A percentile compares a stretch with the other conserved stretches of the same genome.
These are phyloP conservation scores for Azemiops feae DNA, from an alignment of 2,113 vertebrate genomes.

Conservation along the genomic window DNA sequence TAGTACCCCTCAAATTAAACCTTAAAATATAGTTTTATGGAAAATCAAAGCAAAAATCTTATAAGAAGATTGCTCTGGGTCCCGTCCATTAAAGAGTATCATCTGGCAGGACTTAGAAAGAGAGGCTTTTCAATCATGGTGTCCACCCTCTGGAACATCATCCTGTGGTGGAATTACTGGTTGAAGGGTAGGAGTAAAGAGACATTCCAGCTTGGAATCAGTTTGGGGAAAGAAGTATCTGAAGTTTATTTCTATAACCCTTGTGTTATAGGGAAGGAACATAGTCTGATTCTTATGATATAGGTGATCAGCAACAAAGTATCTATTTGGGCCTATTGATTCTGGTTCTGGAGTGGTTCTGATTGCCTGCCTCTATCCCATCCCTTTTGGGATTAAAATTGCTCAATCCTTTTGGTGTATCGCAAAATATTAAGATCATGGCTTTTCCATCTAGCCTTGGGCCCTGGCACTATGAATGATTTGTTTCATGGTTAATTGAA, in stretches of 20 bases:
- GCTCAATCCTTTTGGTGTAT: background rate
- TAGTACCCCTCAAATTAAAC: background rate
- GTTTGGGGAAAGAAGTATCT: background rate
- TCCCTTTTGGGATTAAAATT: background rate
- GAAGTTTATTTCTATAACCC: background rate
- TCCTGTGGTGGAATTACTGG: background rate
- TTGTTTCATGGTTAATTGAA: background rate
- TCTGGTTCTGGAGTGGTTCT: background rate
- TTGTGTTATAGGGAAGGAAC: background rate
- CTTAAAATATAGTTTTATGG: background rate
- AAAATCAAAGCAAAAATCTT: background rate
- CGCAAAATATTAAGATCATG: background rate
- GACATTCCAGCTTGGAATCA: background rate
- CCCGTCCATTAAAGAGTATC: background rate
- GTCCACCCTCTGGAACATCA: background rate
- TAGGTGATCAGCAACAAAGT: background rate
- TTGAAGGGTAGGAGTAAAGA: background rate
- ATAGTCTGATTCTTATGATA: background rate
- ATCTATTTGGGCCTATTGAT: background rate
- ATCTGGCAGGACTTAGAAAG: background rate
- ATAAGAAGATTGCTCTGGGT: background rate
- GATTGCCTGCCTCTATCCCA: background rate
- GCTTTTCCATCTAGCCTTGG: background rate
- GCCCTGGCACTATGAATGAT: background rate
- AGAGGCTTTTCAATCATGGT: background rate